These are phyloP conservation scores for Bombus sibiricus DNA, from an alignment of 1,140 invertebrate genomes.

Conservation along the genomic window DNA sequence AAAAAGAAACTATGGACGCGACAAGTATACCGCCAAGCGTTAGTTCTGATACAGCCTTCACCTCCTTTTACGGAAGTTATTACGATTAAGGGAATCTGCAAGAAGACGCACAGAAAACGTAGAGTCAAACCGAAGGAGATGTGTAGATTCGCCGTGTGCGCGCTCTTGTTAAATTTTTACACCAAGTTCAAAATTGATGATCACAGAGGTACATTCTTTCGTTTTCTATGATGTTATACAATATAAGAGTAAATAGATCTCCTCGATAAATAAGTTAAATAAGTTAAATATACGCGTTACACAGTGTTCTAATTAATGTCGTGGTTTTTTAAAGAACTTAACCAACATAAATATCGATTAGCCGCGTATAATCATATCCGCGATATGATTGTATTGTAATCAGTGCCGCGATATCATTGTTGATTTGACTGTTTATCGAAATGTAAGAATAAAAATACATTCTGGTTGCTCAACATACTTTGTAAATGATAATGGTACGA, in stretches of 20 bases:
- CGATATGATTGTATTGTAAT: too few species aligned
- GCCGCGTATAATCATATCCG: neutral
- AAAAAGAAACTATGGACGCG: conserved; percentile 77
- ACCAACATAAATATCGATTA: conserved; percentile 9
- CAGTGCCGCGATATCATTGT: neutral
- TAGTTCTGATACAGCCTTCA: conserved; percentile 87
- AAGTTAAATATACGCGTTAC: conserved; percentile 16
- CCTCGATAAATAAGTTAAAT: conserved; percentile 14
- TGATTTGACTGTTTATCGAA: conserved; percentile 30
- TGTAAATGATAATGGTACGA: conserved; percentile 11
- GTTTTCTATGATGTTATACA: neutral
- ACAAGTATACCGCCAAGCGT: conserved; percentile 77
- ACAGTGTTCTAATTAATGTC: neutral
- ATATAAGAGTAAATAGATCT: conserved; percentile 9
- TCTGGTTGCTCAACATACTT: conserved; percentile 43
- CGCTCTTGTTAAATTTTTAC: conserved; percentile 41
- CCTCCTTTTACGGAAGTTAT: conserved; percentile 86
- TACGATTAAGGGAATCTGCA: conserved; percentile 68
- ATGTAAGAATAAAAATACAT: conserved; percentile 15
- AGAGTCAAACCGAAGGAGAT: neutral
- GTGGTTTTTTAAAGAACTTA: conserved; percentile 30
- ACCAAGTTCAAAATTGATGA: conserved; percentile 16
- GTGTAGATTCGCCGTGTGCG: neutral
- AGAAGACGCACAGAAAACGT: neutral
- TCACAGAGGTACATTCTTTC: neutral